Base-by-base conservation (phyloP, 2,888 invertebrate genomes). In the Lithophane leautieri region DNA sequence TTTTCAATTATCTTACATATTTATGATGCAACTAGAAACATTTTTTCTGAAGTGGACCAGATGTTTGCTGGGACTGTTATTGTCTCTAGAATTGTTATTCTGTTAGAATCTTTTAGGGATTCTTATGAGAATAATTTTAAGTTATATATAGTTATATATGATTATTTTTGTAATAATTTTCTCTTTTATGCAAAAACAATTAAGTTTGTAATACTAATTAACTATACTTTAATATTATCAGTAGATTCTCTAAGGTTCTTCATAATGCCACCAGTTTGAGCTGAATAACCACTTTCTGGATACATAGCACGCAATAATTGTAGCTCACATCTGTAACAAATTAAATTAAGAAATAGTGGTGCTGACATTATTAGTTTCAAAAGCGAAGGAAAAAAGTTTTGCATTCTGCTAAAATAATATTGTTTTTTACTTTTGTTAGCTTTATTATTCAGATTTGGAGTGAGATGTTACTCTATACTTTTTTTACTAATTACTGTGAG, bases 201-300 rank as follows among this genome's bases (percentile, higher is more conserved):
- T n/a, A n/a, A n/a, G n/a, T n/a, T n/a, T n/a, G n/a, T n/a, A n/a
- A n/a, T n/a, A n/a, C 2, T 34, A 34, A 34, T 34, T 34, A 34
- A 34, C 34, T n/a, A 6, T 34, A 98, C 99, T 97, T 99, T 99
- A 79, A 97, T 97, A 91, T 98, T 98, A 77, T 97, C 97, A 60
- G 98, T 98, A 77, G 98, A 98, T 89, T 97, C 98, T 81, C 99
- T 97, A 16, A 99, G 96, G 94, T 99, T 99, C 89, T 98, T 97
- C 97, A 99, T 97, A 72, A 98, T 97, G 73, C 99, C 99, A 58
- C 99, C 99, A 70, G 98, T 98, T 93, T 98, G 98, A 4, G 98
- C 97, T 74, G 98, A 98, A 94, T 99, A 99, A 0, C 99, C 99
- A 88, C 97, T 97, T 40, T 97, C 97, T 0, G 99, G 98, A 93